These are phyloP conservation scores for Berghia stephanieae DNA, from an alignment of 1,140 invertebrate species.

Conservation along the genomic window DNA sequence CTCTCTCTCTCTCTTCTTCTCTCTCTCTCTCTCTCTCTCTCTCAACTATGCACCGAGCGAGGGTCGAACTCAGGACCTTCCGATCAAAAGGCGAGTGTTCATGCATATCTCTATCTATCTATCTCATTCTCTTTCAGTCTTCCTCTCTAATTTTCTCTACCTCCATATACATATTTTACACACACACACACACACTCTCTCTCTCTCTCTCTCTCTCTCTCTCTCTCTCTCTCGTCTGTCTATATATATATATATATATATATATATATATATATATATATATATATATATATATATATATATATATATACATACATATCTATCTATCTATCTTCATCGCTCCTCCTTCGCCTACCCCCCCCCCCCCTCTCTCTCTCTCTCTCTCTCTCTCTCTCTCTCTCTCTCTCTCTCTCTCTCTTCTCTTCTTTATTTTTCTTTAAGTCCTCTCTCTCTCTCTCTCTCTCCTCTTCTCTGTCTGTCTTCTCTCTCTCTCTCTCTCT, in stretches of 20 bases:
- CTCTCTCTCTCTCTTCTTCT: conserved; percentile 9
- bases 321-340: too few relatives aligned
- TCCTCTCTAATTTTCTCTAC: neutral
- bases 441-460: too few relatives aligned
- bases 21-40: conserved; percentile 24
- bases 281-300: neutral
- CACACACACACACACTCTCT: neutral
- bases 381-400: conserved; percentile 29
- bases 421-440: neutral
- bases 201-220: neutral
- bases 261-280: neutral
- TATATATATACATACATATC: too few relatives aligned
- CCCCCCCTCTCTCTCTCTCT: conserved; percentile 24
- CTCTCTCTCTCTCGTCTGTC: neutral
- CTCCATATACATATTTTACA: neutral
- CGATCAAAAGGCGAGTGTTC: conserved; percentile 14
- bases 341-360: too few relatives aligned
- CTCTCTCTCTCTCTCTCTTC: conserved; percentile 22
- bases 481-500: too few relatives aligned
- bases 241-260: neutral
- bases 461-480: too few relatives aligned
- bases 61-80: neutral
- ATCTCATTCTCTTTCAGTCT: neutral
- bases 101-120: conserved; percentile 15
- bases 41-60: neutral